Evolutionary conservation across 2,888 invertebrate species (phyloP).

Genomic region (Luperina testacea): DNA sequence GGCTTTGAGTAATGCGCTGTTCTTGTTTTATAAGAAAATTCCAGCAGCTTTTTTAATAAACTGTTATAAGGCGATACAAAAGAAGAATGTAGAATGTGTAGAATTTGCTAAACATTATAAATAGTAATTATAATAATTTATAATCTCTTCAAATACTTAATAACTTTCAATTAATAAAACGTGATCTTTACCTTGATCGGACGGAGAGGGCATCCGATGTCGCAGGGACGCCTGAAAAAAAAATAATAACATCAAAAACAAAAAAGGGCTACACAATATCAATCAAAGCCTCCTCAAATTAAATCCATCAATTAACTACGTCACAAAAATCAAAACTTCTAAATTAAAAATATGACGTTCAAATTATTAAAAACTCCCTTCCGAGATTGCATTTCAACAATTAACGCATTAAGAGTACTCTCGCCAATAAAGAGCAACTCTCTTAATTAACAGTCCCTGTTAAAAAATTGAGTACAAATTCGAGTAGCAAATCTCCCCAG

Average conservation of each 20-base stretch:
- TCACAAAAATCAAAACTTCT: slow-evolving; percentile 74
- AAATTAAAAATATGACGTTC: slow-evolving; percentile 87
- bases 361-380: slow-evolving; percentile 86
- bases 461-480: slow-evolving; percentile 91
- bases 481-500: slow-evolving; percentile 85
- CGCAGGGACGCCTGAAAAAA: slow-evolving; percentile 83
- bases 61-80: background rate
- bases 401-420: slow-evolving; percentile 89
- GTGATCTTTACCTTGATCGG: slow-evolving; percentile 82
- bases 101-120: background rate
- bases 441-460: slow-evolving; percentile 89
- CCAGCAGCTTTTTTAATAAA: slow-evolving; percentile 2
- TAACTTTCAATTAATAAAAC: slow-evolving; percentile 29
- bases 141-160: too few species aligned
- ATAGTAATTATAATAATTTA: background rate
- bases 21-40: slow-evolving; percentile 10
- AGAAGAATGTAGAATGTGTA: background rate
- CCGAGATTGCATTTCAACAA: slow-evolving; percentile 90
- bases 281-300: slow-evolving; percentile 68
- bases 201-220: slow-evolving; percentile 84
- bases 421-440: slow-evolving; percentile 88
- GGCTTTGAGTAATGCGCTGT: slow-evolving; percentile 63
- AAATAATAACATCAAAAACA: slow-evolving; percentile 46
- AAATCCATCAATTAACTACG: slow-evolving; percentile 77
- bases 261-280: slow-evolving; percentile 58